Evolutionary conservation across 2,797 vertebrate species (phyloP).

Genomic region (Oreochromis grahami): DNA sequence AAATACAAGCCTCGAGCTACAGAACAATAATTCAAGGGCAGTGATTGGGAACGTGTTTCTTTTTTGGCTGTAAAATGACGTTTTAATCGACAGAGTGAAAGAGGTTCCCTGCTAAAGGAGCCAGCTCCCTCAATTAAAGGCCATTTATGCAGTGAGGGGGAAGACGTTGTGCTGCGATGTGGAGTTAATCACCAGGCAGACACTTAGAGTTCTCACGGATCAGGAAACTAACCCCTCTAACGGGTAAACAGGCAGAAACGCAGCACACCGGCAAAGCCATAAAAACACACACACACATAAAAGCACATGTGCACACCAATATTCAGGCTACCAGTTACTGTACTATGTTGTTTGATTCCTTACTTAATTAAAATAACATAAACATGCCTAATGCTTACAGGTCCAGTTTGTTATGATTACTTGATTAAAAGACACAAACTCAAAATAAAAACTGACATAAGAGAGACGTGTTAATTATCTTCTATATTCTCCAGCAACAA

Average conservation of each 20-base stretch:
- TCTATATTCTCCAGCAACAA: slow-evolving; percentile 30
- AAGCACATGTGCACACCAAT: not conserved
- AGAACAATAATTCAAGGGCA: slow-evolving; percentile 99
- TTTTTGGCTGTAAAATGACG: slow-evolving; percentile 92
- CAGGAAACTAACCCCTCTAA: slow-evolving; percentile 72
- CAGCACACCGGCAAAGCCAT: slow-evolving; percentile 39
- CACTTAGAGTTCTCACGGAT: slow-evolving; percentile 80
- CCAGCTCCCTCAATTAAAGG: slow-evolving; percentile 84
- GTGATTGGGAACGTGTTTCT: slow-evolving; percentile 95
- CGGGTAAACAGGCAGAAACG: slow-evolving; percentile 69
- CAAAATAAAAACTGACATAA: not conserved
- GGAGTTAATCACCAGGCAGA: slow-evolving; percentile 85
- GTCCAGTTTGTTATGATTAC: slow-evolving; percentile 12
- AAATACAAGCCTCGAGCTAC: slow-evolving; percentile 98
- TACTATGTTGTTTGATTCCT: not conserved
- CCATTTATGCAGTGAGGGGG: slow-evolving; percentile 85
- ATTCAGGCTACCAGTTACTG: not conserved
- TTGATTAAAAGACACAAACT: not conserved
- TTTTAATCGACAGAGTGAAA: slow-evolving; percentile 89
- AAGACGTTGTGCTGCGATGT: slow-evolving; percentile 84
- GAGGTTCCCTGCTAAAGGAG: slow-evolving; percentile 82
- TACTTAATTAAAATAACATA: slow-evolving; percentile 27
- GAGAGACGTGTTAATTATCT: slow-evolving; percentile 46
- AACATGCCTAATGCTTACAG: slow-evolving; percentile 16
- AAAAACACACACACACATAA: not conserved